Conservation (phyloP, 2,113 vertebrate genomes). For the Oceanodroma tethys region DNA sequence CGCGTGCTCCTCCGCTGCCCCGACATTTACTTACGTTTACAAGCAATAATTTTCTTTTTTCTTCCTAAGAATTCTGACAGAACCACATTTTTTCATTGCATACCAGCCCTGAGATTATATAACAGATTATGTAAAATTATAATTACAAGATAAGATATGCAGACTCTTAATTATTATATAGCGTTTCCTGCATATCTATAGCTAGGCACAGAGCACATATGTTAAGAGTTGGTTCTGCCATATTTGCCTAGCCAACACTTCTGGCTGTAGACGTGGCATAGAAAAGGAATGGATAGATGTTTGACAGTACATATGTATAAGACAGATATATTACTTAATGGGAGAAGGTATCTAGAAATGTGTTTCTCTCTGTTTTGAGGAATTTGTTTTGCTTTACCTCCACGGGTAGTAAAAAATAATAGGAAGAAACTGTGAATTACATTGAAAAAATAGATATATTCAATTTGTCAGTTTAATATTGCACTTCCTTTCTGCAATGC, state of each 20-base stretch:
- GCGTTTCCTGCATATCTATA: neutral
- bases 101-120: slow-evolving; percentile 39
- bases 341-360: slow-evolving; percentile 70
- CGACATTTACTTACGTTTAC: slow-evolving; percentile 47
- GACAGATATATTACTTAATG: slow-evolving; percentile 65
- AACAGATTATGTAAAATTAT: slow-evolving; percentile 48
- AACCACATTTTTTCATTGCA: neutral
- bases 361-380: slow-evolving; percentile 62
- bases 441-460: slow-evolving; percentile 52
- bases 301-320: slow-evolving; percentile 57
- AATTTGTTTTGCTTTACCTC: slow-evolving; percentile 79
- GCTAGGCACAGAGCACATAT: neutral
- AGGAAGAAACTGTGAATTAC: slow-evolving; percentile 77
- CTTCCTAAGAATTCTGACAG: slow-evolving; percentile 59
- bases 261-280: neutral
- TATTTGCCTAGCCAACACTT: slow-evolving; percentile 18
- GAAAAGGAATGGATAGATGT: slow-evolving; percentile 37
- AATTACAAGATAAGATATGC: slow-evolving; percentile 25
- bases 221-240: neutral
- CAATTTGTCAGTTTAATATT: slow-evolving; percentile 79
- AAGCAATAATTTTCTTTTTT: slow-evolving; percentile 10
- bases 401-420: slow-evolving; percentile 74
- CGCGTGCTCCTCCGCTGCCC: slow-evolving; percentile 24
- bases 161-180: slow-evolving; percentile 20
- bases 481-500: slow-evolving; percentile 61